phyloP scores from a whole-genome alignment of 1,140 invertebrate species.

The Platyscapa corneri region DNA sequence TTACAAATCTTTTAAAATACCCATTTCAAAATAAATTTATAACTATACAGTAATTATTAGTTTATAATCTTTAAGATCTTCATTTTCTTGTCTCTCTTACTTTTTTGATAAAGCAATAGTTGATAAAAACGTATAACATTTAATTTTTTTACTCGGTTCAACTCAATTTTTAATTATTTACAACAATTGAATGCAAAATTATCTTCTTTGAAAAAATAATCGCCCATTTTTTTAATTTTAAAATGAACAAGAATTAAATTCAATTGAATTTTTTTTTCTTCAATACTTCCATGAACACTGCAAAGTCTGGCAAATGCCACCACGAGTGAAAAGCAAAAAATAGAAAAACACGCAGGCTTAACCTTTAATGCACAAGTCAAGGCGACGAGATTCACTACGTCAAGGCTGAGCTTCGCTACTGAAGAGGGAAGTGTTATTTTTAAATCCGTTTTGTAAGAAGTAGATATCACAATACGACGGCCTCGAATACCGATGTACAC shows the following conservation, averaged over 20 bases:
- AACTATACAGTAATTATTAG: too few species aligned
- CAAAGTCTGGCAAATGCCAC: background rate
- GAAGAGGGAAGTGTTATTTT: conserved; percentile 46
- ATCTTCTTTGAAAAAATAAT: too few species aligned
- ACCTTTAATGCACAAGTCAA: conserved; percentile 49
- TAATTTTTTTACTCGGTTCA: too few species aligned
- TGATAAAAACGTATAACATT: too few species aligned
- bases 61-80: too few species aligned
- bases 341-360: conserved; percentile 47
- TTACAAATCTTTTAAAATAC: too few species aligned
- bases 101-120: too few species aligned
- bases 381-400: conserved; percentile 29
- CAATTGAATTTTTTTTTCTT: conserved; percentile 2
- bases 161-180: too few species aligned
- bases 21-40: too few species aligned
- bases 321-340: conserved; percentile 34
- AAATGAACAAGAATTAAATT: background rate
- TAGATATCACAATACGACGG: conserved; percentile 30
- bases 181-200: too few species aligned
- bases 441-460: conserved; percentile 52
- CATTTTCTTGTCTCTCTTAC: too few species aligned
- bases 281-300: background rate
- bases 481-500: background rate
- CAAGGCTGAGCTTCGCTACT: conserved; percentile 18
- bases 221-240: too few species aligned